These are phyloP conservation scores for Drosophila mimica DNA, from an alignment of 2,888 invertebrate species.

Conservation along the genomic window DNA sequence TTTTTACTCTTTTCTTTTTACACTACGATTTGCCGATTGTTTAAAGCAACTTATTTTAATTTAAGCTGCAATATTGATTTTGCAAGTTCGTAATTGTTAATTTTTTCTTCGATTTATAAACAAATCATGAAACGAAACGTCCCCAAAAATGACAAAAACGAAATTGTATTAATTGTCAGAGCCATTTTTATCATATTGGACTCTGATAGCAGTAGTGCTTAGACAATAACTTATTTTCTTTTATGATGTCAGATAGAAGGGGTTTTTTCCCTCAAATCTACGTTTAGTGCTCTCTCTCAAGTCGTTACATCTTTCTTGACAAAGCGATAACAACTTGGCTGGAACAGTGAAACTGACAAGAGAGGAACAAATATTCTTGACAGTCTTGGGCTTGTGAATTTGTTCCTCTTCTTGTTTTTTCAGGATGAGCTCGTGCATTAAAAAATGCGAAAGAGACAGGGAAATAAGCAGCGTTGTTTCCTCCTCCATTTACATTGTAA, in stretches of 20 bases:
- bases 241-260: neutral
- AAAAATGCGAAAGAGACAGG: conserved; percentile 36
- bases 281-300: neutral
- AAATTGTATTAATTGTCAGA: neutral
- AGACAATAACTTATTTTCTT: neutral
- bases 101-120: neutral
- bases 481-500: conserved; percentile 72
- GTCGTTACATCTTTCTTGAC: conserved; percentile 4
- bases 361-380: conserved; percentile 5
- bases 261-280: neutral
- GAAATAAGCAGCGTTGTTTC: conserved; percentile 59
- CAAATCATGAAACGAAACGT: neutral
- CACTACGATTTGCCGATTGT: no score
- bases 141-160: neutral
- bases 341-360: neutral
- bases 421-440: conserved; percentile 40
- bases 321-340: neutral
- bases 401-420: conserved; percentile 19
- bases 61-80: neutral
- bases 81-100: neutral
- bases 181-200: neutral
- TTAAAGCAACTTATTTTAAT: neutral
- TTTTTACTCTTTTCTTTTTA: no score
- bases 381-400: conserved; percentile 8
- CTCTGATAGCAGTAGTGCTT: neutral